Evolutionary conservation across 2,888 invertebrate species (phyloP).

Genomic region (Dasysyrphus tricinctus): DNA sequence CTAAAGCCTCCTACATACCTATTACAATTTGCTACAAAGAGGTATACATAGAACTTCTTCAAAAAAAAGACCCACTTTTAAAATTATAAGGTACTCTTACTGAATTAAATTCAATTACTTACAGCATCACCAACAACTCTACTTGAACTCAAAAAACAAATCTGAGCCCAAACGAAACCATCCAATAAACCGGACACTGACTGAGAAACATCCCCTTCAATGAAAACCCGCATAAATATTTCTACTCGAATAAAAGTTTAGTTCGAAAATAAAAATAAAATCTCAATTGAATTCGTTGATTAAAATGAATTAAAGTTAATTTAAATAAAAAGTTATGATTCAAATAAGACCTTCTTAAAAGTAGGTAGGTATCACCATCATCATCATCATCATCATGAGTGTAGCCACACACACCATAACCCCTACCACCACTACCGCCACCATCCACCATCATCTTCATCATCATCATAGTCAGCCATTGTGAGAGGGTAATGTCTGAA

Average conservation of each 20-base stretch:
- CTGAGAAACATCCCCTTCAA: background rate
- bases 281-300: constrained; percentile 68
- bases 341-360: constrained; percentile 18
- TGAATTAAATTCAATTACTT: constrained; percentile 21
- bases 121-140: background rate
- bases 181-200: constrained; percentile 32
- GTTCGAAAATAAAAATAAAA: constrained; percentile 4
- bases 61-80: background rate
- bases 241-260: constrained; percentile 1
- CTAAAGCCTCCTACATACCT: background rate
- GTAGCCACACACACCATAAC: constrained; percentile 6
- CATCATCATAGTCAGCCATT: constrained; percentile 12
- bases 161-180: constrained; percentile 17
- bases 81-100: background rate
- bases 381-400: constrained; percentile 16
- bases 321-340: constrained; percentile 51
- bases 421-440: background rate
- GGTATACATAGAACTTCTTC: background rate
- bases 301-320: constrained; percentile 70
- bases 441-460: background rate
- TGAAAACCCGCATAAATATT: constrained; percentile 17
- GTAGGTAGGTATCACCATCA: constrained; percentile 4
- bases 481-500: constrained; percentile 24
- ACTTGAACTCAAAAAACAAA: constrained; percentile 12
- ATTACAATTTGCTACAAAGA: background rate